Conservation (phyloP, 2,113 vertebrate species). For the Halcyon malimbica region DNA sequence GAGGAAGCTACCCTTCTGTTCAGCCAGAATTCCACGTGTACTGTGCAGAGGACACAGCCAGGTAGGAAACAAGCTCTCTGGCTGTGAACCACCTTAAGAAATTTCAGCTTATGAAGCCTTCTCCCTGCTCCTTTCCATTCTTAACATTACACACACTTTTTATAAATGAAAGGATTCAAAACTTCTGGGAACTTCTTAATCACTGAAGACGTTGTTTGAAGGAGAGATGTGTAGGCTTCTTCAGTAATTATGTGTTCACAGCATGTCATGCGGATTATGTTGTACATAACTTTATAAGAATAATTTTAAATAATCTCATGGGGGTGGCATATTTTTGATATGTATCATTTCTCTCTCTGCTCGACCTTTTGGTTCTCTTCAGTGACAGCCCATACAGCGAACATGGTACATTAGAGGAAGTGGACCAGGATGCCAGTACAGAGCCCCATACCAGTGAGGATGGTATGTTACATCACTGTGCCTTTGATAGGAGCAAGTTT, state of each 20-base stretch:
- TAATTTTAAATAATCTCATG: neutral
- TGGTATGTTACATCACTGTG: slow-evolving; percentile 74
- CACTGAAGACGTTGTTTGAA: neutral
- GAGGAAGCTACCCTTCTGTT: neutral
- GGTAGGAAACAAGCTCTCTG: neutral
- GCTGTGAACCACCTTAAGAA: neutral
- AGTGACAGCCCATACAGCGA: slow-evolving; percentile 98
- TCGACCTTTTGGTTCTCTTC: neutral
- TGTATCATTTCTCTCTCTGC: neutral
- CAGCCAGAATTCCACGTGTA: neutral
- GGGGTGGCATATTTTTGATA: neutral
- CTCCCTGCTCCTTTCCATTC: neutral
- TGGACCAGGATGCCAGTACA: slow-evolving; percentile 90
- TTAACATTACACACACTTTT: neutral
- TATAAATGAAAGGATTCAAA: neutral
- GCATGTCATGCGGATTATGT: neutral
- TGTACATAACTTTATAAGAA: neutral
- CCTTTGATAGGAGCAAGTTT: neutral
- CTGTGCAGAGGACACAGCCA: neutral
- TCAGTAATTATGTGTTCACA: neutral
- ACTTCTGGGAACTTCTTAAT: neutral
- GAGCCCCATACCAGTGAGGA: slow-evolving; percentile 97
- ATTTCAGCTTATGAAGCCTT: neutral
- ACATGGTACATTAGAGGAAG: slow-evolving; percentile 92
- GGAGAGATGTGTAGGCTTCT: neutral